Conservation (phyloP, 2,888 invertebrate species). For the Melipona bicolor region DNA sequence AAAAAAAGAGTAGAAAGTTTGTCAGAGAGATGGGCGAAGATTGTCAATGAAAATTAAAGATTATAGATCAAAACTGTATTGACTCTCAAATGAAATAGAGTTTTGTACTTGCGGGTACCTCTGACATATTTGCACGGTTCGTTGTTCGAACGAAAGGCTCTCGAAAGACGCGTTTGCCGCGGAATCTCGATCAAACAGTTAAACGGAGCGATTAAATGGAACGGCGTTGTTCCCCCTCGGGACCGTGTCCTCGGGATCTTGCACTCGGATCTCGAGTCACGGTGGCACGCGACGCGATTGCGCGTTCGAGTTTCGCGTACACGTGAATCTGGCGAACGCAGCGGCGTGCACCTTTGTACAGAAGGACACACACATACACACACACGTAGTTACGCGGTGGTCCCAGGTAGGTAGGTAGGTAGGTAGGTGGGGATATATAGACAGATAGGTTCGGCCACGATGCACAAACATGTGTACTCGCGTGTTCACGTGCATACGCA, state of each 20-base stretch:
- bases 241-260: background rate
- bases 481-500: conserved; percentile 18
- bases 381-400: background rate
- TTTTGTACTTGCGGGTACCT: too few relatives aligned
- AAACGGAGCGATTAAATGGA: conserved; percentile 8
- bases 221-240: background rate
- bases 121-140: too few relatives aligned
- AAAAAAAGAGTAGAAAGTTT: too few relatives aligned
- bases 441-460: background rate
- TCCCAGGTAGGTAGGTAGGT: too few relatives aligned
- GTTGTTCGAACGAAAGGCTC: too few relatives aligned
- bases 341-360: background rate
- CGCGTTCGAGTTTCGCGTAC: conserved; percentile 13
- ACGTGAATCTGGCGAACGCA: conserved; percentile 4
- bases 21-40: too few relatives aligned
- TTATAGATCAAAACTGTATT: too few relatives aligned
- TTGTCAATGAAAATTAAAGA: too few relatives aligned
- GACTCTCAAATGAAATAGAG: too few relatives aligned
- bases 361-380: background rate
- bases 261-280: conserved; percentile 13
- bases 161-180: background rate
- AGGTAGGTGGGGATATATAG: too few relatives aligned
- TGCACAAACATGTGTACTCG: conserved; percentile 23
- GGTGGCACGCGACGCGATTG: conserved; percentile 20
- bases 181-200: conserved; percentile 13